These are phyloP conservation scores for Nephrotoma appendiculata DNA, from an alignment of 2,888 invertebrate genomes.

Conservation along the genomic window DNA sequence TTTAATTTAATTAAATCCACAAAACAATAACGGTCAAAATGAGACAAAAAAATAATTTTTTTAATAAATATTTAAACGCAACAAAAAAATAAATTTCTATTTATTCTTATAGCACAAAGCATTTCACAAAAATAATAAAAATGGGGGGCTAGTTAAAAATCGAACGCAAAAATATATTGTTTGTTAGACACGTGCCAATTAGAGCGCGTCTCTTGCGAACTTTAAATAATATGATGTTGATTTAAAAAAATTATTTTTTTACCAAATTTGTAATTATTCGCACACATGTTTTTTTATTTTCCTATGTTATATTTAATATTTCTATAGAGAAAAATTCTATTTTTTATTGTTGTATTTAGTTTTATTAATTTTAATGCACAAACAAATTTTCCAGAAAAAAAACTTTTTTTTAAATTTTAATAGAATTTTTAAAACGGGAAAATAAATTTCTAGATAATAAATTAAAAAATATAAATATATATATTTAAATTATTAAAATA, in stretches of 20 bases:
- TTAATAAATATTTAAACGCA: not conserved
- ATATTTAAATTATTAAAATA: not conserved
- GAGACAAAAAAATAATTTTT: not conserved
- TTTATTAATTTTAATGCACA: not conserved
- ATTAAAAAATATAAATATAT: not conserved
- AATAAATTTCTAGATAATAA: not conserved
- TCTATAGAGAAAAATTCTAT: not conserved
- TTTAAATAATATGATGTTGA: not conserved
- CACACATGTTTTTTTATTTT: not conserved
- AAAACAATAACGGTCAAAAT: not conserved
- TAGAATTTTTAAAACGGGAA: conserved; percentile 1
- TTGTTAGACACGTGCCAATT: not conserved
- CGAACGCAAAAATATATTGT: not conserved
- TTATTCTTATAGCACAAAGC: not conserved
- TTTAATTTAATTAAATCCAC: not conserved
- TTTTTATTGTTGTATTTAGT: not conserved
- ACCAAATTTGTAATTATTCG: not conserved
- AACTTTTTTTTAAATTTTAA: not conserved
- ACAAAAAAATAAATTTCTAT: not conserved
- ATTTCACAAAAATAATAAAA: not conserved
- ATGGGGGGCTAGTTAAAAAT: not conserved
- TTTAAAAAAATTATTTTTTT: not conserved
- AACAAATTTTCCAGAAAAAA: not conserved
- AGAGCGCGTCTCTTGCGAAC: not conserved
- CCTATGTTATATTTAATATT: not conserved